Percentiles rank a stretch among this genome's conserved stretches.
Evolutionary conservation across 2,888 invertebrate genomes (phyloP).

Genomic region (Timema cristinae): DNA sequence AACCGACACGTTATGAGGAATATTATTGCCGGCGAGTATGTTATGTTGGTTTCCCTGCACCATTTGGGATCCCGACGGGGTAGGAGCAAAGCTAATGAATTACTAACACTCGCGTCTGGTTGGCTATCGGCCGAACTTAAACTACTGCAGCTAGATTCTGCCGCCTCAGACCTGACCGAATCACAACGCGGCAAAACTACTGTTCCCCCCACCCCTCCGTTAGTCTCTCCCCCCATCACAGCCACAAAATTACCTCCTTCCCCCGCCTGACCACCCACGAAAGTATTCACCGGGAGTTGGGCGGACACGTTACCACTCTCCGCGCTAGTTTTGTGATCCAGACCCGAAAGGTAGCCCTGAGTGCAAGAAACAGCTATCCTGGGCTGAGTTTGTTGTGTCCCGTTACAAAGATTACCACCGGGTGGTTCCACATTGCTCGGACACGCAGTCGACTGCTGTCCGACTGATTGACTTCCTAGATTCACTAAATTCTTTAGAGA

Average conservation of each 20-base stretch:
- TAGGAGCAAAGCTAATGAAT: constrained; percentile 37
- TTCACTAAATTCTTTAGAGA: constrained; percentile 25
- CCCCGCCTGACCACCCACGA: constrained; percentile 22
- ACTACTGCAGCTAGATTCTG: constrained; percentile 51
- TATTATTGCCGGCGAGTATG: constrained; percentile 20
- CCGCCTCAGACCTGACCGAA: constrained; percentile 56
- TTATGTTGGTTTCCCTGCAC: constrained; percentile 17
- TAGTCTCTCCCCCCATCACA: constrained; percentile 28
- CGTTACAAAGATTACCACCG: constrained; percentile 25
- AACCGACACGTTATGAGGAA: constrained; percentile 17
- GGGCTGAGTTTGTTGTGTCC: constrained; percentile 18
- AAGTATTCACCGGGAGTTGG: not conserved
- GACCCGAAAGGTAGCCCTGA: constrained; percentile 23
- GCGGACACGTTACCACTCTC: not conserved
- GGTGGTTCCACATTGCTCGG: constrained; percentile 23
- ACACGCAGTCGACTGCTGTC: constrained; percentile 22
- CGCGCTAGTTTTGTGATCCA: constrained; percentile 24
- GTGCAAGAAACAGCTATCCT: constrained; percentile 26
- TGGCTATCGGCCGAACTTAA: constrained; percentile 34
- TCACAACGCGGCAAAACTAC: constrained; percentile 48
- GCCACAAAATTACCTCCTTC: constrained; percentile 28
- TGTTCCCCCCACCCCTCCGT: constrained; percentile 23
- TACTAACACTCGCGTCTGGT: constrained; percentile 40
- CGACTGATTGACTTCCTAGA: constrained; percentile 21
- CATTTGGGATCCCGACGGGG: constrained; percentile 35